Percentiles rank a stretch among this genome's conserved stretches.
Conservation (phyloP, 2,888 invertebrate genomes). For the Caenorhabditis angaria region DNA sequence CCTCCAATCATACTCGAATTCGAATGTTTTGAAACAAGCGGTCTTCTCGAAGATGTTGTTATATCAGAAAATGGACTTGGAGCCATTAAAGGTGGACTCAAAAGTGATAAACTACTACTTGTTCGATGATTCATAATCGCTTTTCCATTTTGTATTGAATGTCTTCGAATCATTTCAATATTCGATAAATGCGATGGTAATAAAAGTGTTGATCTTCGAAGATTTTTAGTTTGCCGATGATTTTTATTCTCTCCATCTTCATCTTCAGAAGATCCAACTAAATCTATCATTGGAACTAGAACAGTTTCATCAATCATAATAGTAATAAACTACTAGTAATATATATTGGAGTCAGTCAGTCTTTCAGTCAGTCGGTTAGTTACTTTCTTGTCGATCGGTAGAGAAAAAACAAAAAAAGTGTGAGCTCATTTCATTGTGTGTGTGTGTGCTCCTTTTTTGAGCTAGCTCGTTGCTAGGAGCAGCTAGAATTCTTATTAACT, state of each 20-base stretch:
- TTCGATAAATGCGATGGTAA: no score
- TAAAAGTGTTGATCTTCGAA: background rate
- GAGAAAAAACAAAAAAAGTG: slow-evolving; percentile 4
- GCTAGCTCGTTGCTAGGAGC: slow-evolving; percentile 9
- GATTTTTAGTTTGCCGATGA: background rate
- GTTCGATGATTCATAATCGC: no score
- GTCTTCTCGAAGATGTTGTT: slow-evolving; percentile 24
- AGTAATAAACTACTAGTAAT: background rate
- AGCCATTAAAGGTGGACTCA: slow-evolving; percentile 10
- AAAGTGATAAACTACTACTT: background rate
- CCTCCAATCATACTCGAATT: slow-evolving; percentile 13
- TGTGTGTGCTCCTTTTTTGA: slow-evolving; percentile 6
- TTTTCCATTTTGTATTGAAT: background rate
- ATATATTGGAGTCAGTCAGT: no score
- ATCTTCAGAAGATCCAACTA: background rate
- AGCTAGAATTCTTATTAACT: background rate
- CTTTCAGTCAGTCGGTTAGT: no score
- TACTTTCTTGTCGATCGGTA: background rate
- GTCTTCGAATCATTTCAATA: background rate
- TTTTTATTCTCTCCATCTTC: no score
- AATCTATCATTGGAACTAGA: slow-evolving; percentile 8
- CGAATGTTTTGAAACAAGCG: slow-evolving; percentile 17
- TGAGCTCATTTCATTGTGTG: slow-evolving; percentile 4
- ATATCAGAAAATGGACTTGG: slow-evolving; percentile 36
- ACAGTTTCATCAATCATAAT: background rate